Base-by-base conservation (phyloP, 2,113 vertebrate genomes). In the Halichoeres trimaculatus region DNA sequence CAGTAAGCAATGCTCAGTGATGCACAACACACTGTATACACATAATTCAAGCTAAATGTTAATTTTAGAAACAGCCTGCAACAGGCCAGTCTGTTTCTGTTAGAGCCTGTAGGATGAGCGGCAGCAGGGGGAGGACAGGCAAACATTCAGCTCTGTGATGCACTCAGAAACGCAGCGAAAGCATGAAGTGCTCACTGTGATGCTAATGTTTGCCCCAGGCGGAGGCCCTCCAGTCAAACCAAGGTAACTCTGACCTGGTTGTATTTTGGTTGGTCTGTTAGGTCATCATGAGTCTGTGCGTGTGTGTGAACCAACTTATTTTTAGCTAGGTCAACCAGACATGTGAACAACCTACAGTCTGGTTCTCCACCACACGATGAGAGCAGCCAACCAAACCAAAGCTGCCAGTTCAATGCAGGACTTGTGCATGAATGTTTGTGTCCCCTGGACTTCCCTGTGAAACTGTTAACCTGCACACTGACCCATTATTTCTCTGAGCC, bases 171-270 rank as follows among this genome's bases (percentile, higher is more conserved):
- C 48, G 63, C 43, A 24, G 58, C 3, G 12, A 52, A 35, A 23
- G 23, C 17, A 41, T n/a, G 53, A 58, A 58, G 14, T 26, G 20
- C 47, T 64, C 30, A 23, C 30, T 30, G 24, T 72, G 57, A 62
- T 57, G 56, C 24, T 43, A 45, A 73, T 43, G 24, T 65, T 11
- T 43, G 64, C 54, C 34, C 54, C 5, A 36, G 24, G 64, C 26
- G 19, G 22, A 54, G 17, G 5, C 45, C 54, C 55, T 58, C 0
- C 22, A 40, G 63, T 36, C 4, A n/a, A 59, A 41, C 45, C 24
- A 17, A 64, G 62, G n/a, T 60, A 55, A 62, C 14, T 45, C 22
- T 75, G 72, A 76, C 71, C 56, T 67, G 57, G 71, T 72, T 74
- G 24, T 50, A 30, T 59, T 69, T 48, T 51, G 22, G 20, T 16